Percentiles rank a stretch among this genome's conserved stretches.
phyloP scores from a whole-genome alignment of 2,888 invertebrate genomes.

The Andrena minutula region DNA sequence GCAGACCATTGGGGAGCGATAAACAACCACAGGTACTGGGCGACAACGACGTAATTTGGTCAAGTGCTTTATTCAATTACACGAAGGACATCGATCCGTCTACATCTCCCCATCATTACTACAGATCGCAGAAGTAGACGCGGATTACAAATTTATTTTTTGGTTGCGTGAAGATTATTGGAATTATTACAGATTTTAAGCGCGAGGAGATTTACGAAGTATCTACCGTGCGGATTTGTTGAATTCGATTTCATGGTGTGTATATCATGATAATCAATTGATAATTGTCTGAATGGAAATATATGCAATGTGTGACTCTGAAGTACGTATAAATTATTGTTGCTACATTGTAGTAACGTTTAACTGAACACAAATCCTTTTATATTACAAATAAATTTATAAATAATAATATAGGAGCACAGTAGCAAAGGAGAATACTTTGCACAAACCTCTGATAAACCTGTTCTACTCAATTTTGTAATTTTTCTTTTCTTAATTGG shows the following conservation, averaged over 20 bases:
- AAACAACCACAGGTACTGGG: slow-evolving; percentile 31
- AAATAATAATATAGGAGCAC: slow-evolving; percentile 1
- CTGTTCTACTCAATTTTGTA: slow-evolving; percentile 8
- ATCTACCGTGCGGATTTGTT: not conserved
- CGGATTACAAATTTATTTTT: not conserved
- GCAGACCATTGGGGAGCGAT: slow-evolving; percentile 29
- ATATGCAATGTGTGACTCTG: not conserved
- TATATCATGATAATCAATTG: not conserved
- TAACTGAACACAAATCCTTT: not conserved
- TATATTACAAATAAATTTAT: no score
- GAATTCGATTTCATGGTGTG: not conserved
- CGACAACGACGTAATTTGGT: slow-evolving; percentile 72
- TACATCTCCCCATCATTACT: slow-evolving; percentile 44
- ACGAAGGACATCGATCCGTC: slow-evolving; percentile 67
- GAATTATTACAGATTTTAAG: not conserved
- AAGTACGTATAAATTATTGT: not conserved
- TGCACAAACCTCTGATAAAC: not conserved
- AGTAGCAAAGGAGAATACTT: not conserved
- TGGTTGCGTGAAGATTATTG: not conserved
- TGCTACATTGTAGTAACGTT: not conserved
- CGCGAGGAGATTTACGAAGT: not conserved
- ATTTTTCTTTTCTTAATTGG: not conserved
- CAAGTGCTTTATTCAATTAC: slow-evolving; percentile 72
- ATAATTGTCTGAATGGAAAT: slow-evolving; percentile 2
- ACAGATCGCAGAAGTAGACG: not conserved